Conservation (phyloP, 2,888 invertebrate genomes). For the Lissonota sp. region DNA sequence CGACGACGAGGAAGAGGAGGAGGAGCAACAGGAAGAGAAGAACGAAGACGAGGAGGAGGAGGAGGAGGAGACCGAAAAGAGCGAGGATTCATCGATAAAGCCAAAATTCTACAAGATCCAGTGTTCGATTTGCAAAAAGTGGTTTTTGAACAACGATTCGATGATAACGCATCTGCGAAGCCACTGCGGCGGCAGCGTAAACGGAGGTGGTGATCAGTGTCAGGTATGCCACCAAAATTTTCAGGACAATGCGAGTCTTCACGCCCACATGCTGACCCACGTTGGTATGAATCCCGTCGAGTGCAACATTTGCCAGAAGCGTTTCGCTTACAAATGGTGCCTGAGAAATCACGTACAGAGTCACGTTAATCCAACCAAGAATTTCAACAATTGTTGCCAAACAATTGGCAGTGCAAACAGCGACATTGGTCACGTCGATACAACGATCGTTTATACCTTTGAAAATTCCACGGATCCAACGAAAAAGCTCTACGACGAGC, state of each 20-base stretch:
- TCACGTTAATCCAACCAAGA: slow-evolving; percentile 64
- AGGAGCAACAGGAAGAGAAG: neutral
- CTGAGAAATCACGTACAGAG: slow-evolving; percentile 79
- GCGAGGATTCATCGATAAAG: slow-evolving; percentile 34
- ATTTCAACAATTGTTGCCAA: slow-evolving; percentile 65
- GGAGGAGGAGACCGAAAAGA: slow-evolving; percentile 6
- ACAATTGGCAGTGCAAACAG: slow-evolving; percentile 17
- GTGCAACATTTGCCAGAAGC: slow-evolving; percentile 79
- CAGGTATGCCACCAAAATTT: slow-evolving; percentile 80
- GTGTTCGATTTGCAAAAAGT: slow-evolving; percentile 81
- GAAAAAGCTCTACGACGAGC: slow-evolving; percentile 56
- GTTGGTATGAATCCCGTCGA: slow-evolving; percentile 79
- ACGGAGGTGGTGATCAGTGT: slow-evolving; percentile 74
- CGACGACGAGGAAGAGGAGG: neutral
- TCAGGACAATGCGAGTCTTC: slow-evolving; percentile 75
- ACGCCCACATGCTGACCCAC: slow-evolving; percentile 80
- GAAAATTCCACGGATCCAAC: slow-evolving; percentile 42
- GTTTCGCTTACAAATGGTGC: slow-evolving; percentile 79
- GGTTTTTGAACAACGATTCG: slow-evolving; percentile 82
- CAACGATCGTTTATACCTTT: slow-evolving; percentile 29
- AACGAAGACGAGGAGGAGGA: slow-evolving; percentile 3
- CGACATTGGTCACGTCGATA: neutral
- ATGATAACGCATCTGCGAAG: slow-evolving; percentile 80
- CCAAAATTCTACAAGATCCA: slow-evolving; percentile 81
- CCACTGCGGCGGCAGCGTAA: slow-evolving; percentile 75